Base-by-base conservation (phyloP, 2,797 vertebrate genomes). In the Yasuhikotakia modesta region DNA sequence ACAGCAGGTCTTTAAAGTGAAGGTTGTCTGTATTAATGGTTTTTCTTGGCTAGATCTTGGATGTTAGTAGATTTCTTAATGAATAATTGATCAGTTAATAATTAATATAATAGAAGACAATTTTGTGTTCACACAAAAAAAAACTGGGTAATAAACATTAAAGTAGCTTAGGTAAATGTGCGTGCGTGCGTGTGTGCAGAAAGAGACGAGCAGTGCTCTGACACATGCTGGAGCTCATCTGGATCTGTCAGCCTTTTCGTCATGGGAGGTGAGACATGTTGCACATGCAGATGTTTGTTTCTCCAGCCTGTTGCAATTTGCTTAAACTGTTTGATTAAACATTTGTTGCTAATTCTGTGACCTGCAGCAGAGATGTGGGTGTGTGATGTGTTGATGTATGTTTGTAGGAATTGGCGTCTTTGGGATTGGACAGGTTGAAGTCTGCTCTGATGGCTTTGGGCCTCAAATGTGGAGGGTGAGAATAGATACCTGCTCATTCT, bases 401-500 rank as follows among this genome's bases (percentile, higher is more conserved):
- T 67, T 11, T 30, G 4, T 84, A 99, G 97, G 97, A 99, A 83
- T 90, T 99, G 94, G 97, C 97, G 0, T 99, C 97, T 14, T 85
- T 99, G 82, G 97, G 97, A 90, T 88, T 99, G 88, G 97, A 99
- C 92, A 97, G 97, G 63, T 87, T 99, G 86, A 99, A 99, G 91
- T 99, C 97, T 69, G 97, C 97, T 73, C 94, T 99, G 24, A 92
- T 99, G 94, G 97, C 97, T 0, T 84, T 99, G 90, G 96, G 96
- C 16, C 93, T 99, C 35, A 99, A 99, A 86, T 99, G 97, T 85
- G 97, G 97, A 2, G 97, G 97, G 98, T 99, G 89, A 96, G 96
- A 63, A 0, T 14, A 5, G 19, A n/a, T 0, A 27, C 14, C 58
- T 19, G 45, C 24, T 24, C 46, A 0, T 21, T 22, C 2, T 4